Evolutionary conservation across 1,140 invertebrate species (phyloP).

Genomic region (Drosophila ohnishii): DNA sequence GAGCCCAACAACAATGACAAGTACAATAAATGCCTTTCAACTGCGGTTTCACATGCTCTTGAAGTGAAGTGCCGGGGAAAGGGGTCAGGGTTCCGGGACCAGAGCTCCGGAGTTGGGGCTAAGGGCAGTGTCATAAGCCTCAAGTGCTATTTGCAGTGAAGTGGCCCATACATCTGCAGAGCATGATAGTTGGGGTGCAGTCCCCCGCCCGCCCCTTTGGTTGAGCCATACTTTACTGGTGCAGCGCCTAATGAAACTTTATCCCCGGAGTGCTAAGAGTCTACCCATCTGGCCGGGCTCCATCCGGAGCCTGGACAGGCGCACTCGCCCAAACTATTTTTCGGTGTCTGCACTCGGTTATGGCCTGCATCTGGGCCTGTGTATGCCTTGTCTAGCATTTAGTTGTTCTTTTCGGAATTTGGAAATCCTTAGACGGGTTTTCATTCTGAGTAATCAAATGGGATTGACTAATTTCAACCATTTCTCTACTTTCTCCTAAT

Average conservation of each 20-base stretch:
- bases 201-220: slow-evolving; percentile 3
- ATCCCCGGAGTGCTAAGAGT: slow-evolving; percentile 78
- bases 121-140: slow-evolving; percentile 56
- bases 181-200: slow-evolving; percentile 69
- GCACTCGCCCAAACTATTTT: slow-evolving; percentile 9
- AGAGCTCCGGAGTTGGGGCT: not conserved
- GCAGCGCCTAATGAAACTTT: slow-evolving; percentile 77
- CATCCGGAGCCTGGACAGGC: slow-evolving; percentile 22
- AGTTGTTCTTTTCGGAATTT: slow-evolving; percentile 42
- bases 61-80: slow-evolving; percentile 58
- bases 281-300: slow-evolving; percentile 61
- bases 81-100: slow-evolving; percentile 7
- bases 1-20: slow-evolving; percentile 74
- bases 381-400: slow-evolving; percentile 27
- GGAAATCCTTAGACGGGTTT: not conserved
- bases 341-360: slow-evolving; percentile 19
- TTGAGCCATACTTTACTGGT: slow-evolving; percentile 55
- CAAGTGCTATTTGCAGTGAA: slow-evolving; percentile 65
- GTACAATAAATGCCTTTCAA: slow-evolving; percentile 82
- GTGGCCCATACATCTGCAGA: slow-evolving; percentile 59
- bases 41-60: slow-evolving; percentile 81
- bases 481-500: not conserved
- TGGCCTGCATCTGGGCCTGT: slow-evolving; percentile 13
- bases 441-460: not conserved
- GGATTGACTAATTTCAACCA: not conserved